Base-by-base conservation (phyloP, 2,888 invertebrate genomes). In the Gortyna flavago region DNA sequence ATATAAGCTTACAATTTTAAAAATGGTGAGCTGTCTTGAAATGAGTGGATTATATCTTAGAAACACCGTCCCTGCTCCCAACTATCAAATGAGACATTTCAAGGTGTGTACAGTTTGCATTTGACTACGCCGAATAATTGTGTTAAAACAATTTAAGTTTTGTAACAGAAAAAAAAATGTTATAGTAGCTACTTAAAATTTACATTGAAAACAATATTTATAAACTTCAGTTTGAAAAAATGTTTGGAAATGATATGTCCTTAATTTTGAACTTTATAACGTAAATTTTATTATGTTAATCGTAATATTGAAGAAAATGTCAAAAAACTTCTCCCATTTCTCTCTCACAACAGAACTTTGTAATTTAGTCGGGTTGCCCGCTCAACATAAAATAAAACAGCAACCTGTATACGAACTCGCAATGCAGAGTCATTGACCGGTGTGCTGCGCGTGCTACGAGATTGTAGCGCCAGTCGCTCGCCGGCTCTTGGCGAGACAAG, bases 401-500 rank as follows among this genome's bases (percentile, higher is more conserved):
- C 93, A 92, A 25, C 83, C 92, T 92, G 91, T 93, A 86, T 82
- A 81, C 70, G 32, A 59, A 62, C 70, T 66, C 64, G 72, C 73
- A 13, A 67, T 66, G 80, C 72, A 21, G 69, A 84, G 82, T 83
- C 85, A 85, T 62, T 83, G 86, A 85, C 88, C 85, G 83, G 44
- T 38, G 65, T 69, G 84, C 38, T 73, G 13, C 72, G 72, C 35
- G 44, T 68, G 66, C 77, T 41, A 65, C 62, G 54, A 48, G 21
- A 35, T 18, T 57, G 35, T 35, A 59, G 29, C 65, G 72, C 38
- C 83, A 86, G 84, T 89, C 82, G 77, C 80, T 76, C 77, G 86
- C 75, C 72, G 81, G 75, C 81, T 44, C 62, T 78, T 65, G 79
- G 70, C 83, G 75, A 70, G 25, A 61, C 21, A 48, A 9, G 61